A percentile compares a stretch with the other conserved stretches of the same genome.
phyloP scores from a whole-genome alignment of 2,888 invertebrate species.

The Apamea anceps region DNA sequence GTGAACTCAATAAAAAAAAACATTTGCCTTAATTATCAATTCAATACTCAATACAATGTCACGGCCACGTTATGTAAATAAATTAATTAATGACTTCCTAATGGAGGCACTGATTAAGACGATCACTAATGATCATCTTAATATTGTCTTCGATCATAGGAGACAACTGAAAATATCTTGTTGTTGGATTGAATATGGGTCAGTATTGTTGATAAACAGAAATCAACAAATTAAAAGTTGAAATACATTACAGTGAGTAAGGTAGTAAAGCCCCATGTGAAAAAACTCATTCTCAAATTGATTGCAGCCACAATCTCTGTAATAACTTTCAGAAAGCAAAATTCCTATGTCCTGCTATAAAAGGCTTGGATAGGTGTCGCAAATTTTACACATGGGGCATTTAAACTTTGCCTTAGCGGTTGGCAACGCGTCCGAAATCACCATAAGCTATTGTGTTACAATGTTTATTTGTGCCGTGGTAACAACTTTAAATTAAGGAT shows the following conservation, averaged over 20 bases:
- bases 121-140: not conserved
- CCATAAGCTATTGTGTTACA: not conserved
- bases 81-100: constrained; percentile 32
- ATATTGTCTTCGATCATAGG: not conserved
- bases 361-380: not conserved
- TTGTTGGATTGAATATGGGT: not conserved
- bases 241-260: not conserved
- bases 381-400: not conserved
- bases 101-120: not conserved
- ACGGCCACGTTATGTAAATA: constrained; percentile 23
- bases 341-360: not conserved
- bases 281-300: too few relatives aligned
- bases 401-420: not conserved
- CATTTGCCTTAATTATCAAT: not conserved
- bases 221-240: not conserved
- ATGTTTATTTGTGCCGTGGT: not conserved
- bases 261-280: not conserved
- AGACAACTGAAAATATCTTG: not conserved
- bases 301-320: not conserved
- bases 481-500: not conserved
- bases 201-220: not conserved
- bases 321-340: too few relatives aligned
- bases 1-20: not conserved
- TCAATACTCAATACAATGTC: constrained; percentile 8
- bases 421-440: not conserved